phyloP scores from a whole-genome alignment of 2,113 vertebrate species.

The Ageneiosus marmoratus region DNA sequence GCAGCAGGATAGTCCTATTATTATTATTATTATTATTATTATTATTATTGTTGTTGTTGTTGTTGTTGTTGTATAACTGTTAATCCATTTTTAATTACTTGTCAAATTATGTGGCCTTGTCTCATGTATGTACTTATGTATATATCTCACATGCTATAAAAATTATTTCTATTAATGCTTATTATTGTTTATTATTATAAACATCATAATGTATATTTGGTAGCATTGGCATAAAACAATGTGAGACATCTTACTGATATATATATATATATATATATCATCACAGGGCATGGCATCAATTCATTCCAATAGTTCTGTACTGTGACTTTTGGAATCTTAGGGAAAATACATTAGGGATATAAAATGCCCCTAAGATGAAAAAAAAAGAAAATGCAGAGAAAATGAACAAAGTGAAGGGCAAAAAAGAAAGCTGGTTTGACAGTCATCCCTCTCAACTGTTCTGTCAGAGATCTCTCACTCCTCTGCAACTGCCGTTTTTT shows the following conservation, averaged over 20 bases:
- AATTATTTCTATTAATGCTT: neutral
- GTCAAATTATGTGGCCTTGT: neutral
- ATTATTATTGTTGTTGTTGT: too few species aligned
- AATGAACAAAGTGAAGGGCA: neutral
- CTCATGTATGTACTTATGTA: neutral
- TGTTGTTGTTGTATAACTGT: neutral
- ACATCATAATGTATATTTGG: neutral
- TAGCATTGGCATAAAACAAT: too few species aligned
- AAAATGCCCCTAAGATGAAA: neutral
- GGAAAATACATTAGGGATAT: neutral
- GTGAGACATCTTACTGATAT: too few species aligned
- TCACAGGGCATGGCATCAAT: neutral
- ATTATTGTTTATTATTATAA: too few species aligned
- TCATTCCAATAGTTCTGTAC: neutral
- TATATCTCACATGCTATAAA: neutral
- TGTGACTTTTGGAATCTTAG: neutral
- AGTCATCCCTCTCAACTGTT: conserved; percentile 47
- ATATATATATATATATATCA: neutral
- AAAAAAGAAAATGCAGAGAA: neutral
- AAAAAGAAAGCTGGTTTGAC: conserved; percentile 23
- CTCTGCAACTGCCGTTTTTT: conserved; percentile 44
- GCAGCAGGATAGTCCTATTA: neutral
- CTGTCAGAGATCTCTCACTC: conserved; percentile 47
- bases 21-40: neutral
- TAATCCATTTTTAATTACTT: too few species aligned